A percentile compares a stretch with the other conserved stretches of the same genome.
Evolutionary conservation across 2,888 invertebrate genomes (phyloP).

Genomic region (Fabriciana adippe): DNA sequence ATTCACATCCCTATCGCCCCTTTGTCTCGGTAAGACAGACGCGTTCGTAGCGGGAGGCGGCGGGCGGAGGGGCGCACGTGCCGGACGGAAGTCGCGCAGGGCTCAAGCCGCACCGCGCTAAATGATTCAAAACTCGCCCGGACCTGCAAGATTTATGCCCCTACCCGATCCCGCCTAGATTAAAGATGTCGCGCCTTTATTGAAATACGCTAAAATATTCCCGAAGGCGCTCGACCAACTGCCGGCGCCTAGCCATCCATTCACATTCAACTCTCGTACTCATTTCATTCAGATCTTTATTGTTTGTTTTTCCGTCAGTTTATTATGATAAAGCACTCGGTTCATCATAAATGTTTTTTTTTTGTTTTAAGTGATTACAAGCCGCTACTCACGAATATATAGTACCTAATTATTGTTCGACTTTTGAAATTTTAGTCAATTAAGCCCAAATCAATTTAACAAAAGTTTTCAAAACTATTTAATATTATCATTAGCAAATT

Average conservation of each 20-base stretch:
- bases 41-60: conserved; percentile 59
- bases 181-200: conserved; percentile 81
- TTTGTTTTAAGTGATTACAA: conserved; percentile 31
- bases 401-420: neutral
- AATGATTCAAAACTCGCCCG: conserved; percentile 81
- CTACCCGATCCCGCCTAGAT: conserved; percentile 77
- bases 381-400: neutral
- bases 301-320: conserved; percentile 65
- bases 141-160: conserved; percentile 82
- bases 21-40: conserved; percentile 83
- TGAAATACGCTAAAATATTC: conserved; percentile 76
- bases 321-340: conserved; percentile 57
- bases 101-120: conserved; percentile 70
- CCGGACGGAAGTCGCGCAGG: conserved; percentile 80
- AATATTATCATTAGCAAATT: neutral
- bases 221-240: conserved; percentile 43
- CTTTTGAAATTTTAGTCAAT: neutral
- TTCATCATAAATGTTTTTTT: conserved; percentile 52
- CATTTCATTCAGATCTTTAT: conserved; percentile 71
- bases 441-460: too few relatives aligned
- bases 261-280: conserved; percentile 64
- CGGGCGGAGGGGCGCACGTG: conserved; percentile 63
- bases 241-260: conserved; percentile 52
- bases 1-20: conserved; percentile 66
- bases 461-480: too few relatives aligned